phyloP scores from a whole-genome alignment of 1,140 invertebrate genomes.

The Meloidogyne floridensis region DNA sequence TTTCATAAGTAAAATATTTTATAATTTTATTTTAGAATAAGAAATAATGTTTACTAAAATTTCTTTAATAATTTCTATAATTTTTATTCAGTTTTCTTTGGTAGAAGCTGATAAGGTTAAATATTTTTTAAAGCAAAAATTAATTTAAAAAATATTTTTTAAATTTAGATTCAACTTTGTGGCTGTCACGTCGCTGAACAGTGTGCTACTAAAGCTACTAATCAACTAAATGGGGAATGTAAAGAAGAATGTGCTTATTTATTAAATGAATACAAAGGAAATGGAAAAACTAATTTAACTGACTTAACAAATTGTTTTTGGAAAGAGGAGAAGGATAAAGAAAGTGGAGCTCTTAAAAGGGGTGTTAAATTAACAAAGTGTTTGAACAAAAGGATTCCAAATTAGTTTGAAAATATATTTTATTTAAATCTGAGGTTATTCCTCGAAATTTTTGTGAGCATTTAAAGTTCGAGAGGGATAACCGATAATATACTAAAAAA shows the following conservation, averaged over 20 bases:
- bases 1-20: no score
- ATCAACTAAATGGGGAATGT: conserved; percentile 6
- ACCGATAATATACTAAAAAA: not conserved
- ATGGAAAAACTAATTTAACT: not conserved
- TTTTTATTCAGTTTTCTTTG: no score
- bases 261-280: not conserved
- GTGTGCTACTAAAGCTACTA: not conserved
- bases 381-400: conserved; percentile 10
- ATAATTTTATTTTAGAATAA: no score
- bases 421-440: not conserved
- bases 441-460: no score
- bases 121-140: not conserved
- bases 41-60: no score
- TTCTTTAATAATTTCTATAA: no score
- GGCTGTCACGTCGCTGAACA: conserved; percentile 3
- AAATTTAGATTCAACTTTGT: conserved; percentile 16
- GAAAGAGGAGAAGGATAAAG: not conserved
- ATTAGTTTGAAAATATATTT: conserved; percentile 13
- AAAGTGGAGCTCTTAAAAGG: conserved; percentile 1
- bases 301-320: conserved; percentile 20
- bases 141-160: not conserved
- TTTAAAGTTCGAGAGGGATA: no score
- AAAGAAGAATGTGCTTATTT: conserved; percentile 13
- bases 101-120: no score
- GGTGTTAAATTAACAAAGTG: conserved; percentile 7